A percentile compares a stretch with the other conserved stretches of the same genome.
These are phyloP conservation scores for Cantharis flavilabris DNA, from an alignment of 2,888 invertebrate species.

Conservation along the genomic window DNA sequence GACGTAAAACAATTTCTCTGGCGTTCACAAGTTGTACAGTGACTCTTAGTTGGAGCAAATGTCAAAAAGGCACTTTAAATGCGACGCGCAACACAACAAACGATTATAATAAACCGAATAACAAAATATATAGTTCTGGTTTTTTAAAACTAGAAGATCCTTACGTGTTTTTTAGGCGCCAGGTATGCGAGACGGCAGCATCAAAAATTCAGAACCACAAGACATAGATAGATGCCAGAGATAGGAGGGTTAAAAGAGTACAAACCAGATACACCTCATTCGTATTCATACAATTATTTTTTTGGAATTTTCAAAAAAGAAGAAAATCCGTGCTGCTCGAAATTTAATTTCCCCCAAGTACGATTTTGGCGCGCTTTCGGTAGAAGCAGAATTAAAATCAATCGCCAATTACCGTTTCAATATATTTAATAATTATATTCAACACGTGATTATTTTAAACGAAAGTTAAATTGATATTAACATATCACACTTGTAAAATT, in stretches of 20 bases:
- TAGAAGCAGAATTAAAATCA: background rate
- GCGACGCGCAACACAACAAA: conserved; percentile 7
- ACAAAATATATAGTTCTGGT: conserved; percentile 20
- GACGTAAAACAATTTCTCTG: background rate
- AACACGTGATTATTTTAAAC: background rate
- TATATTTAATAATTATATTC: background rate
- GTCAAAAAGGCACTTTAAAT: conserved; percentile 6
- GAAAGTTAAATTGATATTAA: background rate
- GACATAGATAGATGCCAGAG: conserved; percentile 33
- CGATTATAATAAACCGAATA: conserved; percentile 17
- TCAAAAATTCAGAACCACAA: conserved; percentile 31
- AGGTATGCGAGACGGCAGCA: conserved; percentile 32
- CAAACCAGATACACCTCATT: background rate
- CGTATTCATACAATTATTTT: background rate
- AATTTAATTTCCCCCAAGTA: too few species aligned
- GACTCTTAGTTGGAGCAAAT: background rate
- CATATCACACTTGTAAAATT: background rate
- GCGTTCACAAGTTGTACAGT: background rate
- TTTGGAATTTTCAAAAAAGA: background rate
- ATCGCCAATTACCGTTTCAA: background rate
- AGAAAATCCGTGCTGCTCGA: background rate
- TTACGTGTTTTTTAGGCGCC: conserved; percentile 22
- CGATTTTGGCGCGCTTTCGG: background rate
- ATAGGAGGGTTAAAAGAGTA: conserved; percentile 17
- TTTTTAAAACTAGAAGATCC: conserved; percentile 14